Evolutionary conservation across 2,113 vertebrate species (phyloP).

Genomic region (Ciconia maguari): DNA sequence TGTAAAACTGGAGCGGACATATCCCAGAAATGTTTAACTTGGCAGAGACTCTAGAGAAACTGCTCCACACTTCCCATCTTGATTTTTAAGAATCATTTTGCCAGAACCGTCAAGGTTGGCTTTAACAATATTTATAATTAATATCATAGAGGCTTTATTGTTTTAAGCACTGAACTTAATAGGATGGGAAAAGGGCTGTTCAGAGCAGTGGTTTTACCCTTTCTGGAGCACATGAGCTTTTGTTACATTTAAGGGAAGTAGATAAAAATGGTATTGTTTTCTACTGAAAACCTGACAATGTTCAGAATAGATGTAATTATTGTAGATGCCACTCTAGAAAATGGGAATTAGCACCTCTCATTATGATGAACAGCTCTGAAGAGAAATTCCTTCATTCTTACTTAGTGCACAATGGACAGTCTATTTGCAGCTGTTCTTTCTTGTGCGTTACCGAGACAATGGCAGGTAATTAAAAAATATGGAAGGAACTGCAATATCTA

Average conservation of each 20-base stretch:
- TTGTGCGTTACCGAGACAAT: not conserved
- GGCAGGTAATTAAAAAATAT: slow-evolving; percentile 8
- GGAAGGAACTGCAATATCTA: not conserved
- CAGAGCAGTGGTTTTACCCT: not conserved
- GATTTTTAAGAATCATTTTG: not conserved
- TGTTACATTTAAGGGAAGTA: not conserved
- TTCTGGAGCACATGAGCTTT: not conserved
- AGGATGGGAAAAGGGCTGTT: not conserved
- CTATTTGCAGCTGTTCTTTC: not conserved
- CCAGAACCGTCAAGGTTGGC: not conserved
- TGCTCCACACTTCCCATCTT: not conserved
- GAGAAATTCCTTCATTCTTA: not conserved
- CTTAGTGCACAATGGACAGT: not conserved
- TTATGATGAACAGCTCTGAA: not conserved
- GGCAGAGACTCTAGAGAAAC: not conserved
- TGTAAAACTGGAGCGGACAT: not conserved
- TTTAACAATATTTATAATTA: not conserved
- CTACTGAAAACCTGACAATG: not conserved
- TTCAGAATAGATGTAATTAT: not conserved
- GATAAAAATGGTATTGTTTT: not conserved
- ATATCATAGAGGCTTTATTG: not conserved
- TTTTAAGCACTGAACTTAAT: not conserved
- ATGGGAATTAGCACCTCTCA: not conserved
- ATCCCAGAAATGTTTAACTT: not conserved
- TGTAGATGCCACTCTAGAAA: not conserved